These are phyloP conservation scores for Pipra filicauda DNA, from an alignment of 2,113 vertebrate genomes.

Conservation along the genomic window DNA sequence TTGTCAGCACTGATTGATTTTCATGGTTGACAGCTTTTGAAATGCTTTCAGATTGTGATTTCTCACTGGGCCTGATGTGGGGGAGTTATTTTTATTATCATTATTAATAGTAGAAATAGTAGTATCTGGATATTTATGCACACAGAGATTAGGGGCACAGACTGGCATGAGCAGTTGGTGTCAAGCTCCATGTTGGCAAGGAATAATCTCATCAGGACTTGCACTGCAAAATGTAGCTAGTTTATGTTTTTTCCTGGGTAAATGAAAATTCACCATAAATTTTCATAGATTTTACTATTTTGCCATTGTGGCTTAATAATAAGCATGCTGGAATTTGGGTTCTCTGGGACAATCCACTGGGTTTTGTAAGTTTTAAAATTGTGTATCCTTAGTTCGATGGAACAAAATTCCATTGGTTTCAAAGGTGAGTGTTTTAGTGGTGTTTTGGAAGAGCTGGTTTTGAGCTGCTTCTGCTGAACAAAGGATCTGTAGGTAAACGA, in stretches of 20 bases:
- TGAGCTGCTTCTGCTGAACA: neutral
- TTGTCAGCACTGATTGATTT: constrained; percentile 61
- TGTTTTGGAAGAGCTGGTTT: neutral
- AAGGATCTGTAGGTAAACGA: neutral
- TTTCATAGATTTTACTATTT: neutral
- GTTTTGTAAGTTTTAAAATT: neutral
- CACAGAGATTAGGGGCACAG: neutral
- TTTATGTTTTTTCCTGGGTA: neutral
- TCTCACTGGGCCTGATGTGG: neutral
- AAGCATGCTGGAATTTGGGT: neutral
- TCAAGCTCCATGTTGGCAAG: neutral
- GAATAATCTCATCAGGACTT: neutral
- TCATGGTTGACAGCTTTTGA: constrained; percentile 36
- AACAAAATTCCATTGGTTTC: neutral
- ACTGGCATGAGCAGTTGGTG: neutral
- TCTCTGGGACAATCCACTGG: neutral
- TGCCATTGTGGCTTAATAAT: neutral
- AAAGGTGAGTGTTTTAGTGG: neutral
- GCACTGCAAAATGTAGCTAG: neutral
- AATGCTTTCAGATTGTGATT: constrained; percentile 57
- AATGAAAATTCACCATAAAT: neutral
- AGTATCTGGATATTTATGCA: constrained; percentile 12
- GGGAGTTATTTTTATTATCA: constrained; percentile 27
- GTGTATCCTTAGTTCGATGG: neutral
- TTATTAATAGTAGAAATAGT: neutral